Percentiles rank a stretch among this genome's conserved stretches.
These are phyloP conservation scores for Gymnoscopelus braueri DNA, from an alignment of 2,797 vertebrate species.

Conservation along the genomic window DNA sequence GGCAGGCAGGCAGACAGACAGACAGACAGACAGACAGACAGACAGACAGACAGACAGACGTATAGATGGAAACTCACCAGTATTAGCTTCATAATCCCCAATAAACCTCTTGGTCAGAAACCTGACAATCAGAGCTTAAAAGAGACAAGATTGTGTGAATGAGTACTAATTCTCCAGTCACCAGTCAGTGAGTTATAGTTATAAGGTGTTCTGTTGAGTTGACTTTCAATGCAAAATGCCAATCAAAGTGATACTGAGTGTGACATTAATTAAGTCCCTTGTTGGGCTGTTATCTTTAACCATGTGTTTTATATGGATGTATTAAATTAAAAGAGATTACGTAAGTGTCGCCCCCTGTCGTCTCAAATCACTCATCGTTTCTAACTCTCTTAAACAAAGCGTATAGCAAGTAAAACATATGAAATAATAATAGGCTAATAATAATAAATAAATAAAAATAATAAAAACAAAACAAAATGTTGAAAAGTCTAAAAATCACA, in stretches of 20 bases:
- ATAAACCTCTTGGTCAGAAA: constrained; percentile 96
- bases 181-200: not conserved
- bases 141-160: constrained; percentile 11
- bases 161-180: not conserved
- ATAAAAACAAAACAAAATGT: no score
- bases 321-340: not conserved
- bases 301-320: no score
- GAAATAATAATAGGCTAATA: no score
- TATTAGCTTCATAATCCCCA: constrained; percentile 94
- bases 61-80: constrained; percentile 80
- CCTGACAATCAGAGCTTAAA: constrained; percentile 90
- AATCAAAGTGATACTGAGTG: no score
- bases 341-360: constrained; percentile 42
- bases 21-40: not conserved
- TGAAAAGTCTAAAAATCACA: no score
- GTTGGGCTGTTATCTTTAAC: no score
- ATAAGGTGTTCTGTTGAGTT: no score
- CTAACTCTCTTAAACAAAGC: not conserved
- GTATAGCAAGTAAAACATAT: no score
- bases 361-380: not conserved
- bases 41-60: not conserved
- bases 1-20: not conserved
- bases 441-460: no score
- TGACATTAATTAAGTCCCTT: no score
- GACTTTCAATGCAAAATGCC: no score